Conservation (phyloP, 2,888 invertebrate genomes). For the Lutraria lutraria region DNA sequence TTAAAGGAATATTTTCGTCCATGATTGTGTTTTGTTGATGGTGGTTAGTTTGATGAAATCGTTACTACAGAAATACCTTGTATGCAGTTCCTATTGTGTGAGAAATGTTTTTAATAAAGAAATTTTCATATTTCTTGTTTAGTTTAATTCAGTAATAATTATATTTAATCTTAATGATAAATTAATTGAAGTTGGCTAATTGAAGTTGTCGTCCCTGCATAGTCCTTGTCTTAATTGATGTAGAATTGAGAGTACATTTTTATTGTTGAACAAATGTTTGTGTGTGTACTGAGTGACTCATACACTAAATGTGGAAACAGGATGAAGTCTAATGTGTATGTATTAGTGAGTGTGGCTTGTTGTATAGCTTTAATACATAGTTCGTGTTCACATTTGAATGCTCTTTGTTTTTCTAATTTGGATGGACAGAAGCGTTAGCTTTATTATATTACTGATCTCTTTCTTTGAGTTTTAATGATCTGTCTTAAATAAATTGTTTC, state of each 20-base stretch:
- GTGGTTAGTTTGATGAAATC: neutral
- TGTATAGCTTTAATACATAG: slow-evolving; percentile 2
- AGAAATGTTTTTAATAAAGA: neutral
- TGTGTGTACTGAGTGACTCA: slow-evolving; percentile 48
- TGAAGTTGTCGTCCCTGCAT: neutral
- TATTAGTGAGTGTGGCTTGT: slow-evolving; percentile 2
- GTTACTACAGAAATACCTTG: neutral
- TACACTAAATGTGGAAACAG: slow-evolving; percentile 28
- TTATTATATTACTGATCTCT: neutral
- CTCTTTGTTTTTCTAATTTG: slow-evolving; percentile 1
- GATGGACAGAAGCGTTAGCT: neutral
- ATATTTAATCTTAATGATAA: neutral
- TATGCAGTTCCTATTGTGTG: neutral
- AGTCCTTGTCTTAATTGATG: neutral
- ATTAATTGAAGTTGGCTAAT: neutral
- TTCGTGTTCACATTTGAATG: neutral
- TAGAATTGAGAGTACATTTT: neutral
- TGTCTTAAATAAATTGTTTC: neutral
- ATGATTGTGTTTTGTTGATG: neutral
- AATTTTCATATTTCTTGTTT: neutral
- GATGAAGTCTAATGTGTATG: slow-evolving; percentile 36
- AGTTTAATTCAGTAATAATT: neutral
- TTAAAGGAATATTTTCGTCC: neutral
- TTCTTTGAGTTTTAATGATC: neutral
- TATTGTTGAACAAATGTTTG: slow-evolving; percentile 13